These are phyloP conservation scores for Leptonema lineaticorne DNA, from an alignment of 1,140 invertebrate species.

Conservation along the genomic window DNA sequence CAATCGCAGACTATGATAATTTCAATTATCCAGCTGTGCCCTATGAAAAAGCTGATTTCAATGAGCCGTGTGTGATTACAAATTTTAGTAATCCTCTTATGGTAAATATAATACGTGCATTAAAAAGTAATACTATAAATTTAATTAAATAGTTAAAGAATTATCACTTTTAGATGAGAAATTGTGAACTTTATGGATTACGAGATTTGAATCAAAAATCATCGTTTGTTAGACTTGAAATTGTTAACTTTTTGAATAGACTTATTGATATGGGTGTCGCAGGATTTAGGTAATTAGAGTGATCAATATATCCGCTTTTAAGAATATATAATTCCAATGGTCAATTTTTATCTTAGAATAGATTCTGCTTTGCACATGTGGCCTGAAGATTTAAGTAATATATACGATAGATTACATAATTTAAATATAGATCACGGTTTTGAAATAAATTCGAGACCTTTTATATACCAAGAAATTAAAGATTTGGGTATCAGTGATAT, in stretches of 20 bases:
- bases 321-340: no score
- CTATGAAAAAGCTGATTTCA: conserved; percentile 60
- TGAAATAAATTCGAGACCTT: conserved; percentile 50
- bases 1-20: conserved; percentile 53
- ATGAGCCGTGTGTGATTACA: conserved; percentile 51
- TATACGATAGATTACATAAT: conserved; percentile 55
- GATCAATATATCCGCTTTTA: no score
- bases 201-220: conserved; percentile 63
- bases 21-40: conserved; percentile 61
- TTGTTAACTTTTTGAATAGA: conserved; percentile 60
- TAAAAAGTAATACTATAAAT: conserved; percentile 28
- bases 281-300: conserved; percentile 57
- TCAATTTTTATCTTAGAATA: conserved; percentile 46
- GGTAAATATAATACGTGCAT: conserved; percentile 39
- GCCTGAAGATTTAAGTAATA: conserved; percentile 57
- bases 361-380: conserved; percentile 69
- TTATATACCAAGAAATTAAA: conserved; percentile 73
- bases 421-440: conserved; percentile 57
- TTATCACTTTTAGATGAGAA: conserved; percentile 52
- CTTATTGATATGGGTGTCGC: conserved; percentile 66
- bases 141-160: not conserved
- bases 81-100: conserved; percentile 50
- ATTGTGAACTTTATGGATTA: conserved; percentile 64
- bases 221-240: conserved; percentile 59
- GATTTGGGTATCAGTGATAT: conserved; percentile 61